Evolutionary conservation across 1,140 invertebrate genomes (phyloP), one percentile per base, ranked within the genome.

Genomic region (Bombyx mori): DNA sequence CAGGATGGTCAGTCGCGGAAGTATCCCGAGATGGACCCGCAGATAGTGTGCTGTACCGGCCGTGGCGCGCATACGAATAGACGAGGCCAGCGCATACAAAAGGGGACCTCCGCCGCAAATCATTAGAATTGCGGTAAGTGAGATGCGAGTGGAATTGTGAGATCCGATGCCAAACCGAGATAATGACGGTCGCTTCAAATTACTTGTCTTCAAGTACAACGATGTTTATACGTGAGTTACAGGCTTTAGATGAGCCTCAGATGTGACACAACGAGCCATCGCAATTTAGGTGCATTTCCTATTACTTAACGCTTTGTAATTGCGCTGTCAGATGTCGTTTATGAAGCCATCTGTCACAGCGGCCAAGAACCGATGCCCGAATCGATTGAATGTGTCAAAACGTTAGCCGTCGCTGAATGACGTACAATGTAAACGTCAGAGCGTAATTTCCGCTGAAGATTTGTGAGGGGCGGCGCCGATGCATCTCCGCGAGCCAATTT

Each of bases 81-180:
- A 58, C 66, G 65, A 65, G 71, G 66, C 62, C 61, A 62, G 57
- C 58, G 82, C 79, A 86, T 86, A 86, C 80, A 79, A 76, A 86
- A 68, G 63, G 71, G 78, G 72, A 75, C 77, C 81, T 76, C 75
- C 72, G 67, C 73, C 62, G 79, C 74, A 78, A 83, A 86, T 82
- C 77, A 86, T 86, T 86, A 77, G 67, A 70, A 77, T 86, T 81
- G 77, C 80, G 75, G 79, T 81, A 81, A 81, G 73, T 65, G 68
- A 77, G 76, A 82, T 83, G 80, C 79, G 80, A 77, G 69, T 59
- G 62, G 82, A 83, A 86, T 85, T 69, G 63, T 73, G 61, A 57
- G 52, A 66, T 66, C 63, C 65, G 77, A 77, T 76, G 57, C 66
- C 58, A 66, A 54, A 52, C 57, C 57, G 49, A 69, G 81, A 79